These are phyloP conservation scores for Cirrhinus molitorella DNA, from an alignment of 2,797 vertebrate species.

Conservation along the genomic window DNA sequence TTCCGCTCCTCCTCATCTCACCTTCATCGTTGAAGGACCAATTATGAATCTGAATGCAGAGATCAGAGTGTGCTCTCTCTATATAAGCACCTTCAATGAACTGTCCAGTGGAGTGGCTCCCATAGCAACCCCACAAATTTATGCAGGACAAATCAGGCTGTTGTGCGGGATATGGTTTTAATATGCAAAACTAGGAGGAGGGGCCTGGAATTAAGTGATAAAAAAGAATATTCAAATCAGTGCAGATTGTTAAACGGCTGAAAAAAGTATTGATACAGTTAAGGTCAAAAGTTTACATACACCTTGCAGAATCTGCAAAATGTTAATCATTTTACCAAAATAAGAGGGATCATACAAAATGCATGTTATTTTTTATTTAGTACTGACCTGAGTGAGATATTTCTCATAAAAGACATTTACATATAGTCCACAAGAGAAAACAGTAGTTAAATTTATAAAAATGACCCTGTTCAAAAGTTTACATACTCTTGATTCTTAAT, in stretches of 20 bases:
- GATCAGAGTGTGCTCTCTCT: slow-evolving; percentile 64
- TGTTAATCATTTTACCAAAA: no score
- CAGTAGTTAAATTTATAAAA: no score
- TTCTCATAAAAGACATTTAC: no score
- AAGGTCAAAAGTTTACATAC: no score
- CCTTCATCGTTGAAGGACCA: slow-evolving; percentile 68
- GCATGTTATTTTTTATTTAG: no score
- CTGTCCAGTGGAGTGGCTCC: slow-evolving; percentile 31
- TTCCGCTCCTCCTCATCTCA: slow-evolving; percentile 53
- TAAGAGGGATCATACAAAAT: no score
- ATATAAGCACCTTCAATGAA: slow-evolving; percentile 30
- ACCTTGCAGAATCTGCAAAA: no score
- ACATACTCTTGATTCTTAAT: no score
- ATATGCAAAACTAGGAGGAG: background rate
- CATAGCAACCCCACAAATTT: slow-evolving; percentile 45
- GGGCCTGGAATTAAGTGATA: background rate
- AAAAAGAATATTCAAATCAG: background rate
- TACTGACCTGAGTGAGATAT: no score
- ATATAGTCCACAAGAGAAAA: no score
- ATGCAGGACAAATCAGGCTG: background rate
- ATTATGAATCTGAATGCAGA: slow-evolving; percentile 72
- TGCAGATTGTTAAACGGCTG: background rate
- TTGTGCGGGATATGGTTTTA: slow-evolving; percentile 9
- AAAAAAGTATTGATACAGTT: background rate
- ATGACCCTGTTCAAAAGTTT: no score